Evolutionary conservation across 2,888 invertebrate genomes (phyloP).

Genomic region (Diadegma fenestrale): DNA sequence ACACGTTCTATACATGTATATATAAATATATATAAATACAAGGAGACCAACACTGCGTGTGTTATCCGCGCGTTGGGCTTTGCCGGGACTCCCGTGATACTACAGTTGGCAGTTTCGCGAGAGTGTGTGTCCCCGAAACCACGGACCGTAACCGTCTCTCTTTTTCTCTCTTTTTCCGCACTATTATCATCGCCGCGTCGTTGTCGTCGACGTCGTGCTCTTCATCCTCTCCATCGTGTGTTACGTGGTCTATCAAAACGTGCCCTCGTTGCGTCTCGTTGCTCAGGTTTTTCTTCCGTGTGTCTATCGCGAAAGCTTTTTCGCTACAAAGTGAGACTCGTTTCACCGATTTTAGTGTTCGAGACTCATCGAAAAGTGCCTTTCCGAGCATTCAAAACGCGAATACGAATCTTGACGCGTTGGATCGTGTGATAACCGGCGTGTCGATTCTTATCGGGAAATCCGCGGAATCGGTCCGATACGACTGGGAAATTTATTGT

Average conservation of each 20-base stretch:
- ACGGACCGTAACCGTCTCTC: conserved; percentile 44
- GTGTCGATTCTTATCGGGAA: not conserved
- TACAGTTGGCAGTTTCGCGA: conserved; percentile 64
- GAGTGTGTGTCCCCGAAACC: conserved; percentile 52
- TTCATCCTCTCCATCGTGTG: conserved; percentile 19
- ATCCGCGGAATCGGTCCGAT: not conserved
- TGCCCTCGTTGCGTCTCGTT: conserved; percentile 42
- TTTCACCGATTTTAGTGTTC: not conserved
- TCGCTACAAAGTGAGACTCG: not conserved
- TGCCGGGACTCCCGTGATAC: conserved; percentile 51
- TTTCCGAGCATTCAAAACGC: not conserved
- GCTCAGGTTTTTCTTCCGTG: conserved; percentile 36
- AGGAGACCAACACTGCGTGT: conserved; percentile 5
- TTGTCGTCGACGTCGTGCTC: conserved; percentile 12
- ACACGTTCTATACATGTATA: not conserved
- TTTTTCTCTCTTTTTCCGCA: conserved; percentile 13
- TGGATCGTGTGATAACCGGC: not conserved
- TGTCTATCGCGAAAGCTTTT: not conserved
- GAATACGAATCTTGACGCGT: not conserved
- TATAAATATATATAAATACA: not conserved
- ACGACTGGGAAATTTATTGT: not conserved
- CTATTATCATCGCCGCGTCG: conserved; percentile 33
- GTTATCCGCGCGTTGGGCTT: conserved; percentile 30
- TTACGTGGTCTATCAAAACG: conserved; percentile 20
- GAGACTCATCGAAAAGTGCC: not conserved